phyloP scores from a whole-genome alignment of 1,140 invertebrate genomes.

The Brachionus paranguensis region DNA sequence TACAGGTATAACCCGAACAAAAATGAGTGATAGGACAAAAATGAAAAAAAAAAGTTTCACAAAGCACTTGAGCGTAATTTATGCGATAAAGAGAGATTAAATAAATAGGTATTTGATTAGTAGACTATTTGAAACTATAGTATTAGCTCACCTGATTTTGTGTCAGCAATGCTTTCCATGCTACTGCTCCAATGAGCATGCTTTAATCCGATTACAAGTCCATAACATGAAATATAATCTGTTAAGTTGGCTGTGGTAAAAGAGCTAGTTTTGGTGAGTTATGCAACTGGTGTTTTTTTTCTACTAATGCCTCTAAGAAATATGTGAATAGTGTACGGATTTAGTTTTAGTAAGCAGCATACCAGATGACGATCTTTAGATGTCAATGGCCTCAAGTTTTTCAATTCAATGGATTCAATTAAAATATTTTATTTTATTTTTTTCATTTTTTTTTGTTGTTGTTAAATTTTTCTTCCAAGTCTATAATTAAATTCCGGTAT shows the following conservation, averaged over 20 bases:
- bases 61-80: constrained; percentile 31
- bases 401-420: constrained; percentile 33
- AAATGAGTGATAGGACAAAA: not conserved
- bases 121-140: not conserved
- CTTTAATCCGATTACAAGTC: not conserved
- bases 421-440: constrained; percentile 37
- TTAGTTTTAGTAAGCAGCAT: not conserved
- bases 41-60: not conserved
- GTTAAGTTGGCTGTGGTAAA: not conserved
- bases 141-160: constrained; percentile 33
- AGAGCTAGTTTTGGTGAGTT: not conserved
- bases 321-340: not conserved
- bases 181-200: not conserved
- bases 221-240: constrained; percentile 26
- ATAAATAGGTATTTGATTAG: constrained; percentile 20
- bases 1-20: not conserved
- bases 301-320: not conserved
- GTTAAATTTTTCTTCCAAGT: constrained; percentile 5
- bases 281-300: not conserved
- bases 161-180: not conserved
- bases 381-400: constrained; percentile 20
- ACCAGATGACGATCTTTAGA: not conserved
- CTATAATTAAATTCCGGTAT: constrained; percentile 39
- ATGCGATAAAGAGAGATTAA: constrained; percentile 26
- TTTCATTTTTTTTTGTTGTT: not conserved